phyloP scores from a whole-genome alignment of 2,888 invertebrate species.

The Theretra japonica region DNA sequence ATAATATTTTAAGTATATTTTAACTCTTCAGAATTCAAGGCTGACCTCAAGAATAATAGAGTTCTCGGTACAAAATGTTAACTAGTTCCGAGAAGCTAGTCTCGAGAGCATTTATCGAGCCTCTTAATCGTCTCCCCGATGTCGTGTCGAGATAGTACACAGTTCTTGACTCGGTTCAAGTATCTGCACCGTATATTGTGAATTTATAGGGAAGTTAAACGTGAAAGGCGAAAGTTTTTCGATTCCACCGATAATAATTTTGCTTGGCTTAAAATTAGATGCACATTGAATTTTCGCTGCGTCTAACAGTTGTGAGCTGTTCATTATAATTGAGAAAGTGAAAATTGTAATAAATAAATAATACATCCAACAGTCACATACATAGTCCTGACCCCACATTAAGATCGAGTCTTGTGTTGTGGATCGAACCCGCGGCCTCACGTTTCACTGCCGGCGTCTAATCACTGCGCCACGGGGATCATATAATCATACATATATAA shows the following conservation, averaged over 20 bases:
- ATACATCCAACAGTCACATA: no score
- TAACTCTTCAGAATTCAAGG: neutral
- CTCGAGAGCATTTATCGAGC: slow-evolving; percentile 27
- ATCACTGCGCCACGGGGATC: no score
- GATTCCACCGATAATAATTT: neutral
- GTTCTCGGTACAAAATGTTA: neutral
- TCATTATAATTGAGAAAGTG: neutral
- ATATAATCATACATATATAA: no score
- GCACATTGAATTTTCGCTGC: neutral
- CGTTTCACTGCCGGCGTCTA: no score
- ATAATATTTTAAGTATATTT: neutral
- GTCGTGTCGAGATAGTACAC: slow-evolving; percentile 46
- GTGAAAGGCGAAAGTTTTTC: neutral
- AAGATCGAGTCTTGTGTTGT: no score
- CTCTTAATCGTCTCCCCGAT: slow-evolving; percentile 35
- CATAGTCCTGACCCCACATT: no score
- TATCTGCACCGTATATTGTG: slow-evolving; percentile 32
- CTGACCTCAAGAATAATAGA: neutral
- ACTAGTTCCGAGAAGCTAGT: slow-evolving; percentile 12
- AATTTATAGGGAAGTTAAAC: slow-evolving; percentile 24
- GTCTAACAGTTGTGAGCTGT: neutral
- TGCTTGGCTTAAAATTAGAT: neutral
- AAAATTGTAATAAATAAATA: neutral
- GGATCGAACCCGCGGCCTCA: no score
- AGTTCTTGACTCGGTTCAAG: slow-evolving; percentile 29